phyloP scores from a whole-genome alignment of 2,113 vertebrate species.

The Alethe diademata region DNA sequence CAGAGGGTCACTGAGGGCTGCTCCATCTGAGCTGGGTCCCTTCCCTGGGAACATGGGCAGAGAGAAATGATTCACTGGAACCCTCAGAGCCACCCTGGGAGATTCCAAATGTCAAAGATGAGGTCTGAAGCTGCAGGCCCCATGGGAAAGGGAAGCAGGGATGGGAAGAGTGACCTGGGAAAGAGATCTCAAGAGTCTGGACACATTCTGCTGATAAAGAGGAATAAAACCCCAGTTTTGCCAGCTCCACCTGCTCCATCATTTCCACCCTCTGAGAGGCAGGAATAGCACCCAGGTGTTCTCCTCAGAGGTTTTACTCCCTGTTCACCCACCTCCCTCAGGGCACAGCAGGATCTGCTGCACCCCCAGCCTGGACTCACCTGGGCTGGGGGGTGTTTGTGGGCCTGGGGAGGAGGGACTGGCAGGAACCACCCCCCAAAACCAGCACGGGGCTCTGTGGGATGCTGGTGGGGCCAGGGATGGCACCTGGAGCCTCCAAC shows the following conservation, averaged over 20 bases:
- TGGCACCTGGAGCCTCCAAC: background rate
- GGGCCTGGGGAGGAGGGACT: background rate
- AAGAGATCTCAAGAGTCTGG: background rate
- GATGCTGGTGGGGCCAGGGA: background rate
- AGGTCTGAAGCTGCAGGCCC: background rate
- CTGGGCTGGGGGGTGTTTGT: background rate
- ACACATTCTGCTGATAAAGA: background rate
- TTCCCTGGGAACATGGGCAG: background rate
- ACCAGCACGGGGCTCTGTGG: background rate
- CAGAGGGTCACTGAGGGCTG: background rate
- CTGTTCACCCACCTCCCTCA: background rate
- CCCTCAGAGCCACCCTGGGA: accelerated
- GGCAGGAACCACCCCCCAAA: background rate
- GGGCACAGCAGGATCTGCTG: background rate
- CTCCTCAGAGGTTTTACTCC: background rate
- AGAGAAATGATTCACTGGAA: background rate
- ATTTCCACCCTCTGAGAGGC: background rate
- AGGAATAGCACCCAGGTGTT: background rate
- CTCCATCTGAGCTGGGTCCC: background rate
- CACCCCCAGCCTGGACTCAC: background rate
- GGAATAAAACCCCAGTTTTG: background rate
- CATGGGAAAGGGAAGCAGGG: background rate
- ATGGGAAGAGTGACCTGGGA: background rate
- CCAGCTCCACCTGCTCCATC: background rate
- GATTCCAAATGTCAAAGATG: background rate